Percentiles rank a stretch among this genome's conserved stretches.
Evolutionary conservation across 2,888 invertebrate species (phyloP).

Genomic region (Galerucella nymphaeae): DNA sequence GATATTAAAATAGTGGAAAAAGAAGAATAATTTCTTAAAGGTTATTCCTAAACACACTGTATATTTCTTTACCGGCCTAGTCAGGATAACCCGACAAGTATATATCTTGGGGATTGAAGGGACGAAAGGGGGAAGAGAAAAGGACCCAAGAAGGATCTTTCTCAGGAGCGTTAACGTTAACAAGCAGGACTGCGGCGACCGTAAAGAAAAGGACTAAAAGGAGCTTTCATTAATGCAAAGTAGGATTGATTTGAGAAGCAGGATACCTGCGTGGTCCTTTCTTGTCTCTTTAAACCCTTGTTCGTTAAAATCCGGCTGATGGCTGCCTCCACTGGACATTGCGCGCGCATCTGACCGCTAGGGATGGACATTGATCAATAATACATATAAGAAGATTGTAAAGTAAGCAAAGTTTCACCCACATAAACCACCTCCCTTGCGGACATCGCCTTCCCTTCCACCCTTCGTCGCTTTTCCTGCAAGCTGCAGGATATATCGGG

Average conservation of each 20-base stretch:
- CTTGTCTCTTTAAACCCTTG: slow-evolving; percentile 44
- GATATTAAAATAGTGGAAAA: no score
- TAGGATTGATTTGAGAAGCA: slow-evolving; percentile 54
- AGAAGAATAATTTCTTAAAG: no score
- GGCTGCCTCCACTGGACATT: slow-evolving; percentile 56
- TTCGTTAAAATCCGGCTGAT: slow-evolving; percentile 46
- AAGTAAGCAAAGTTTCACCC: slow-evolving; percentile 65
- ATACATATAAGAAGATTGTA: slow-evolving; percentile 66
- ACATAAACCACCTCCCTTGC: slow-evolving; percentile 41
- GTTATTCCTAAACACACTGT: neutral
- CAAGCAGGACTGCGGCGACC: slow-evolving; percentile 53
- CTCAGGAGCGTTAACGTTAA: slow-evolving; percentile 50
- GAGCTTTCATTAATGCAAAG: slow-evolving; percentile 58
- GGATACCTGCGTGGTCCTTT: slow-evolving; percentile 41
- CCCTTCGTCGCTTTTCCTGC: slow-evolving; percentile 9
- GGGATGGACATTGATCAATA: slow-evolving; percentile 67
- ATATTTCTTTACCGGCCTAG: slow-evolving; percentile 11
- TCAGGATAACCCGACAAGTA: slow-evolving; percentile 31
- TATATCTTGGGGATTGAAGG: slow-evolving; percentile 22
- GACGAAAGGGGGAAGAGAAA: slow-evolving; percentile 28
- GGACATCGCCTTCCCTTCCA: slow-evolving; percentile 40
- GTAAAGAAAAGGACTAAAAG: slow-evolving; percentile 53
- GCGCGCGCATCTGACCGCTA: slow-evolving; percentile 66
- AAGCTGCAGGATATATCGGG: slow-evolving; percentile 4
- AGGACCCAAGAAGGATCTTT: slow-evolving; percentile 34